Base-by-base conservation (phyloP, 2,113 vertebrate genomes). In the Dunckerocampus dactyliophorus region DNA sequence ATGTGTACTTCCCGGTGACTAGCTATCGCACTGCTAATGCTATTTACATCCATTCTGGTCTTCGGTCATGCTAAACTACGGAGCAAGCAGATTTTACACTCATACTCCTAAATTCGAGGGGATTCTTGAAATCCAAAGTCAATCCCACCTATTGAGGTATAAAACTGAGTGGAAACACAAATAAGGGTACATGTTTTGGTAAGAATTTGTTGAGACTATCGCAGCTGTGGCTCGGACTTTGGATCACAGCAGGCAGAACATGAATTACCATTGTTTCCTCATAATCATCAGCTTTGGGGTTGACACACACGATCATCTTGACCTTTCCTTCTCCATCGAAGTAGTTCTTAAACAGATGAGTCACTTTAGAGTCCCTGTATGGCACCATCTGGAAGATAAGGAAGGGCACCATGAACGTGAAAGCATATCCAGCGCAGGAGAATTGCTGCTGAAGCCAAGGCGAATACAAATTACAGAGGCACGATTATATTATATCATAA, bases 321-420 rank as follows among this genome's bases (percentile, higher is more conserved):
- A 99, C 96, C 85, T 97, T 98, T 4, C 96, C 97, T 80, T 98
- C 96, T 0, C 97, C 97, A 4, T 99, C 97, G 58, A 99, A 99
- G 69, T 99, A 99, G 81, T 98, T 99, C 88, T 99, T 99, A 80
- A 98, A 98, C 8, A 99, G 90, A 56, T 96, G 97, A 14, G 96
- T 99, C 58, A 99, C 89, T 84, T 99, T 99, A 45, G 96, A 97
- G 76, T 99, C 97, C 80, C 96, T 91, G 84, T 99, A 99, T 0
- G 97, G 96, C 60, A 99, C 96, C 95, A 99, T 99, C 97, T 99
- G 62, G 52, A 65, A 34, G 64, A 56, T 1, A 64, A 62, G 49
- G n/a, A 64, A 62, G 49, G n/a, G 8, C 1, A 62, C 9, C 15
- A 47, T 62, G 6, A 67, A 69, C 47, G 31, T 21, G 20, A 4